Evolutionary conservation across 2,888 invertebrate species (phyloP), one percentile per base, ranked within the genome.

Genomic region (Leptinotarsa juncta): DNA sequence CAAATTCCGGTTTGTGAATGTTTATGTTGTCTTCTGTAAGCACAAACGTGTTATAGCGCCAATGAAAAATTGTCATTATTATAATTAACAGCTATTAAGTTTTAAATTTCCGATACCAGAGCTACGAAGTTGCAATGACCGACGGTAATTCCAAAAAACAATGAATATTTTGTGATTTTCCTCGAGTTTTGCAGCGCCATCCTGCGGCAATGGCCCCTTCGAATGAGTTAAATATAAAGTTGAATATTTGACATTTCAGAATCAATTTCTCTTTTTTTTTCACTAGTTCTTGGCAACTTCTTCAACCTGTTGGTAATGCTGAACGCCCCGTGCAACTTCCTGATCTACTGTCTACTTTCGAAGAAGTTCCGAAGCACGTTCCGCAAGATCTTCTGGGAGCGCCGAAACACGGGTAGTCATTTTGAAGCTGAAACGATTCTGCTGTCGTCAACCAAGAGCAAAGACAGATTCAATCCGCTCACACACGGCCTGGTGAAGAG

Each of bases 321-420:
- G 73, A 94, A 95, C 88, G 93, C 94, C 10, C 92, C 94, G 0
- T 91, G 92, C 67, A 95, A 95, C 88, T 95, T 95, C 87, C 89
- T 95, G 80, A 89, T 95, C 75, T 95, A 95, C 86, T 94, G 94
- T 81, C 92, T 93, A 65, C 91, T 95, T 84, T 94, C 93, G 79
- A 92, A 93, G 84, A 93, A 93, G 83, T 95, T 94, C 87, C 89
- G 94, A 65, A 90, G 90, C 80, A 93, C 93, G 18, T 87, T 88
- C 79, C 84, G 79, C 74, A 77, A 85, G 70, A 78, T 88, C 26
- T 87, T 87, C 77, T 86, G 85, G 81, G 81, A 83, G 20, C 82
- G 85, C 18, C 81, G 79, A 57, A 7, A 16, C 60, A 69, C 57
- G 55, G 80, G 82, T 32, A 80, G 84, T 48, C 83, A 84, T 62